Evolutionary conservation across 2,888 invertebrate genomes (phyloP), one percentile per base, ranked within the genome.

Genomic region (Gymnosoma rotundatum): DNA sequence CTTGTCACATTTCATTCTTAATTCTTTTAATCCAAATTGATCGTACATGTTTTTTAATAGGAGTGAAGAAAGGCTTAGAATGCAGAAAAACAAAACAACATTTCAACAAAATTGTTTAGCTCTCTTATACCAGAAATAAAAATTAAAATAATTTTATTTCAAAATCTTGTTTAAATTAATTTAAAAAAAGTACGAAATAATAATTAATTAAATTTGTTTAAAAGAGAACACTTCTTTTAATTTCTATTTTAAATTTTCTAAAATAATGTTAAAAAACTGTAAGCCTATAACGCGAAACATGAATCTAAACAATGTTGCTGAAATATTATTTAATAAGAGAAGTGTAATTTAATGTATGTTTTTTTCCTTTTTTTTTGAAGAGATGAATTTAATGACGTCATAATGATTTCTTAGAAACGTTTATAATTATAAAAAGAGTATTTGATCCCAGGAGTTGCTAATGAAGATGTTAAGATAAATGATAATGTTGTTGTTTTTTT

Each of bases 391-490:
- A 61, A 73, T 83, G 76, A 42, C 45, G 63, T 76, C 66, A 58
- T 73, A 69, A 42, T 76, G 76, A 63, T 70, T 58, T 61, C 20
- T 21, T 58, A 79, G 66, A 84, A 83, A 83, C 76, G 63, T 79
- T 67, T 72, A 38, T 21, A 21, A 16, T 60, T 63, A 45, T 42
- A 61, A 32, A 32, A 32, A 61, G 50, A 78, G 64, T 42, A 52
- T 66, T 69, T 75, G 83, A 75, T 79, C 70, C 64, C 74, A 70
- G 74, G 70, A 64, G 82, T 78, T 61, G 78, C 67, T 73, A 70
- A 86, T 76, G 79, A 82, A 61, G 67, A 76, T 72, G 76, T 45
- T 75, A 16, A 73, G 21, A 67, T 38, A 72, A 42, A 60, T 63
- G 63, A 64, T 78, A n/a, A 36, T 60, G 52, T 61, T 78, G 16